Conservation (phyloP, 1,140 invertebrate genomes). For the Cryptotermes secundus region DNA sequence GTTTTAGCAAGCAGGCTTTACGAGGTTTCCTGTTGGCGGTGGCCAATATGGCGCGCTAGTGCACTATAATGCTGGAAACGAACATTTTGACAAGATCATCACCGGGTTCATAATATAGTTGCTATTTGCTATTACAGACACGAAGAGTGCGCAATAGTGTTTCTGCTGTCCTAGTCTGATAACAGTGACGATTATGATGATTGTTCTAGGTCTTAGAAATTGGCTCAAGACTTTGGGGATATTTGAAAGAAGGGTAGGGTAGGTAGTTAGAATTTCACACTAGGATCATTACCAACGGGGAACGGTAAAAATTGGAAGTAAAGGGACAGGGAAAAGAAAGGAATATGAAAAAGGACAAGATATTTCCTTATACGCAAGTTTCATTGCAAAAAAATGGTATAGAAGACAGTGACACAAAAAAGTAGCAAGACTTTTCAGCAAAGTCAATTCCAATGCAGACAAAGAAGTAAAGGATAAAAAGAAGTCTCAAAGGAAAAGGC, state of each 20-base stretch:
- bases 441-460: slow-evolving; percentile 23
- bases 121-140: too few relatives aligned
- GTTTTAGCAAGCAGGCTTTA: too few relatives aligned
- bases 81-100: too few relatives aligned
- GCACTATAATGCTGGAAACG: too few relatives aligned
- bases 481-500: slow-evolving; percentile 17
- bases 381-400: not conserved
- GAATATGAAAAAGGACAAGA: not conserved
- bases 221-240: not conserved
- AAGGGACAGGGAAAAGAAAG: not conserved
- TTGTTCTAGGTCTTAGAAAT: not conserved
- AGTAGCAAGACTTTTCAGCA: slow-evolving; percentile 20
- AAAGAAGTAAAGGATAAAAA: not conserved
- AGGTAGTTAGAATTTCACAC: not conserved
- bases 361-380: not conserved
- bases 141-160: too few relatives aligned
- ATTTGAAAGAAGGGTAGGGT: not conserved
- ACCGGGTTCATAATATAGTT: too few relatives aligned
- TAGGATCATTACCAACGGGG: not conserved
- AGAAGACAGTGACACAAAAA: slow-evolving; percentile 19
- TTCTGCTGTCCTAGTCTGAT: not conserved
- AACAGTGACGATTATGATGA: not conserved
- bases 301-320: not conserved
- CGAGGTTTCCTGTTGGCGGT: too few relatives aligned
- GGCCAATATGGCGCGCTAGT: too few relatives aligned